Conservation (phyloP, 1,140 invertebrate genomes). For the Sminthurinus signatus region DNA sequence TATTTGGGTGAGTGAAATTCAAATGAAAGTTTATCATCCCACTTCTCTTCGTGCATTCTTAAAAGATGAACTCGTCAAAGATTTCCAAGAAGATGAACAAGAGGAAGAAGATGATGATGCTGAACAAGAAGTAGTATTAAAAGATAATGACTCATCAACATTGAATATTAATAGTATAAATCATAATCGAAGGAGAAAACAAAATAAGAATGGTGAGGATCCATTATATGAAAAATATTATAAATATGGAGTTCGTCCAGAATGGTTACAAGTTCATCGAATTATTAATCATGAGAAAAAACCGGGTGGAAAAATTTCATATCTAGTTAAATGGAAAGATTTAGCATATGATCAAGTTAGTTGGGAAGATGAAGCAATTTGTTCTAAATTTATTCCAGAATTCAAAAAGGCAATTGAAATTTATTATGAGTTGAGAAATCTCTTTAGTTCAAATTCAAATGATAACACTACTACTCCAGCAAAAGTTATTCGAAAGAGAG, state of each 20-base stretch:
- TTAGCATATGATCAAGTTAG: conserved; percentile 95
- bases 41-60: conserved; percentile 90
- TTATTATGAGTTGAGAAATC: conserved; percentile 76
- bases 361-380: conserved; percentile 82
- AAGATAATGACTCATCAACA: conserved; percentile 97
- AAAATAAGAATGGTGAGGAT: conserved; percentile 55
- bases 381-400: conserved; percentile 70
- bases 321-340: conserved; percentile 97
- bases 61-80: too few relatives aligned
- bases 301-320: conserved; percentile 75
- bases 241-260: conserved; percentile 91
- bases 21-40: conserved; percentile 94
- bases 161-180: conserved; percentile 85
- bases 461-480: too few relatives aligned
- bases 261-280: conserved; percentile 93
- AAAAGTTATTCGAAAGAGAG: too few relatives aligned
- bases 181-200: conserved; percentile 64
- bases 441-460: too few relatives aligned
- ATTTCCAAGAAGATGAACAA: too few relatives aligned
- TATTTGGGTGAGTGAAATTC: too few relatives aligned
- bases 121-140: too few relatives aligned
- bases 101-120: too few relatives aligned
- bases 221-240: conserved; percentile 79
- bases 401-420: conserved; percentile 81
- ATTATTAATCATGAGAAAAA: conserved; percentile 86